These are phyloP conservation scores for Bufotes viridis DNA, from an alignment of 2,797 vertebrate genomes.

Conservation along the genomic window DNA sequence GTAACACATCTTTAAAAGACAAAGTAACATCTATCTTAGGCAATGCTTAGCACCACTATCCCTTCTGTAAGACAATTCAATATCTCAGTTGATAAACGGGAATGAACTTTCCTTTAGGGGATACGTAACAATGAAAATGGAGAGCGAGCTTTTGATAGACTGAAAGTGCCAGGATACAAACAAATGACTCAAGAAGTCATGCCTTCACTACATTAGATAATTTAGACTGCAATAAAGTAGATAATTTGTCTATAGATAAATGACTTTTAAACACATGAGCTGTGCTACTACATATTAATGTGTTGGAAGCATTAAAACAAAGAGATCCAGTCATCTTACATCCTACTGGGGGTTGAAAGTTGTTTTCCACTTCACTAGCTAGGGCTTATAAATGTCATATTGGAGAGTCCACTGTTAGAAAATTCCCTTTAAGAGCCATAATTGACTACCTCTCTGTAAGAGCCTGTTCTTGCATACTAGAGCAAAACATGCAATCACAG, in stretches of 20 bases:
- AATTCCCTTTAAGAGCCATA: no score
- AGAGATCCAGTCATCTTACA: background rate
- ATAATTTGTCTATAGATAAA: conserved; percentile 25
- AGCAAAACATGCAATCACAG: no score
- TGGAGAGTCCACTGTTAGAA: no score
- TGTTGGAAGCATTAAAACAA: background rate
- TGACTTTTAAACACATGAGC: conserved; percentile 25
- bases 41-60: background rate
- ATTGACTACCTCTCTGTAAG: no score
- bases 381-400: no score
- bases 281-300: conserved; percentile 13
- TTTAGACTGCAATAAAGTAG: conserved; percentile 25
- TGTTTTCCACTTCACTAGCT: no score
- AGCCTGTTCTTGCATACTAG: no score
- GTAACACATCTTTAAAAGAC: background rate
- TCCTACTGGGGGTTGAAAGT: background rate
- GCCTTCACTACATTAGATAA: conserved; percentile 23
- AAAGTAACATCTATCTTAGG: background rate
- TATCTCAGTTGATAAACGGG: conserved; percentile 17
- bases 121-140: conserved; percentile 10
- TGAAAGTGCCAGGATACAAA: conserved; percentile 28
- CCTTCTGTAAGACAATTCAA: background rate
- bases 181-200: conserved; percentile 31
- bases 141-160: conserved; percentile 7
- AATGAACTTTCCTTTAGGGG: conserved; percentile 1